Percentiles rank a stretch among this genome's conserved stretches.
Evolutionary conservation across 2,113 vertebrate species (phyloP).

Genomic region (Brachypteracias leptosomus): DNA sequence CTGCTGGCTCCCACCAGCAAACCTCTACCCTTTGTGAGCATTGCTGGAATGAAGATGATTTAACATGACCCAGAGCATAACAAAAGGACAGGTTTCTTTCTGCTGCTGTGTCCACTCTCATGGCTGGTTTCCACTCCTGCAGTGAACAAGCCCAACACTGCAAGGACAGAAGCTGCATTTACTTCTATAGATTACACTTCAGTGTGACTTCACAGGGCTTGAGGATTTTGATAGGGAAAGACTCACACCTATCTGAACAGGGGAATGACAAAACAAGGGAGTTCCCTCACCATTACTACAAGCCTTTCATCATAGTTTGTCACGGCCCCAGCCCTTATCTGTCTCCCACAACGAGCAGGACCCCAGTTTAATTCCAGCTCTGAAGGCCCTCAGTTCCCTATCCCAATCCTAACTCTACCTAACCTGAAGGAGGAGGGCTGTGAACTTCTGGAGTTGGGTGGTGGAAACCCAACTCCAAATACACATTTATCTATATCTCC

Average conservation of each 20-base stretch:
- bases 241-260: not conserved
- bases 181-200: not conserved
- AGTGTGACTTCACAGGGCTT: not conserved
- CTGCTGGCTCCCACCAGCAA: not conserved
- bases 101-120: not conserved
- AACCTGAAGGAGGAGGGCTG: not conserved
- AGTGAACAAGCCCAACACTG: not conserved
- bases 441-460: no score
- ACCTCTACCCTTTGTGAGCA: not conserved
- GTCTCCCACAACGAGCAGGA: not conserved
- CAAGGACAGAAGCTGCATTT: not conserved
- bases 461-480: not conserved
- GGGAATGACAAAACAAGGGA: not conserved
- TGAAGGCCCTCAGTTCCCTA: not conserved
- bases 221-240: not conserved
- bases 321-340: not conserved
- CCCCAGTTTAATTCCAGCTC: not conserved
- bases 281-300: not conserved
- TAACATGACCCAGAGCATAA: not conserved
- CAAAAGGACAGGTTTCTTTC: not conserved
- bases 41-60: not conserved
- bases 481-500: not conserved
- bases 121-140: not conserved
- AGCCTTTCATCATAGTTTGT: rapidly evolving
- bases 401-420: not conserved